Conservation (phyloP, 2,113 vertebrate species). For the Rhynchomys soricoides region DNA sequence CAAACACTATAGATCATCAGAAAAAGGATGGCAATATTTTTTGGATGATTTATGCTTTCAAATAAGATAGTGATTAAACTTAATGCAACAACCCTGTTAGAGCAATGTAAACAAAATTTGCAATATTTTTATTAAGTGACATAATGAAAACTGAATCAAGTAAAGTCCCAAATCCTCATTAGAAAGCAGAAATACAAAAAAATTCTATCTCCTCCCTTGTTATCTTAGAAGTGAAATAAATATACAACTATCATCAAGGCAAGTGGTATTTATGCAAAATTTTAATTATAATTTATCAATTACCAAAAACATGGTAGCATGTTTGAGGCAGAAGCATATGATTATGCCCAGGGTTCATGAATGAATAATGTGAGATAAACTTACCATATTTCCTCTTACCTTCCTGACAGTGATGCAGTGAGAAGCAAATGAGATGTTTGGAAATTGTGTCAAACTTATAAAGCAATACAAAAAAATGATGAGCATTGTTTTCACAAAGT, state of each 20-base stretch:
- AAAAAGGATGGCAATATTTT: neutral
- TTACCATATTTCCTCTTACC: neutral
- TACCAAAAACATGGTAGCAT: neutral
- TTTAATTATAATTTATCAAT: slow-evolving; percentile 21
- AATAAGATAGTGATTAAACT: neutral
- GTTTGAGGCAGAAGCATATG: neutral
- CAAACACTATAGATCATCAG: slow-evolving; percentile 41
- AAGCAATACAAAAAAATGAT: neutral
- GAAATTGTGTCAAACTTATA: neutral
- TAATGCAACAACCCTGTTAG: neutral
- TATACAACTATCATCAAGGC: neutral
- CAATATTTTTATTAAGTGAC: neutral
- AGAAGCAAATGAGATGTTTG: neutral
- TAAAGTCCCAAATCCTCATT: neutral
- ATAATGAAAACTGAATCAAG: neutral
- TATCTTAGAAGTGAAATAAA: neutral
- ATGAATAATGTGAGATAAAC: neutral
- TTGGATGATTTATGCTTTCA: neutral
- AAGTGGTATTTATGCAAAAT: neutral
- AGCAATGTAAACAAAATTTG: neutral
- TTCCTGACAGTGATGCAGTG: neutral
- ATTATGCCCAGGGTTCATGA: neutral
- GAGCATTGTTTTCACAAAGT: neutral
- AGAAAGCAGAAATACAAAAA: neutral
- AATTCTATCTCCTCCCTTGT: neutral